These are phyloP conservation scores for Oenanthe oenanthe DNA, from an alignment of 2,113 vertebrate genomes.

Conservation along the genomic window DNA sequence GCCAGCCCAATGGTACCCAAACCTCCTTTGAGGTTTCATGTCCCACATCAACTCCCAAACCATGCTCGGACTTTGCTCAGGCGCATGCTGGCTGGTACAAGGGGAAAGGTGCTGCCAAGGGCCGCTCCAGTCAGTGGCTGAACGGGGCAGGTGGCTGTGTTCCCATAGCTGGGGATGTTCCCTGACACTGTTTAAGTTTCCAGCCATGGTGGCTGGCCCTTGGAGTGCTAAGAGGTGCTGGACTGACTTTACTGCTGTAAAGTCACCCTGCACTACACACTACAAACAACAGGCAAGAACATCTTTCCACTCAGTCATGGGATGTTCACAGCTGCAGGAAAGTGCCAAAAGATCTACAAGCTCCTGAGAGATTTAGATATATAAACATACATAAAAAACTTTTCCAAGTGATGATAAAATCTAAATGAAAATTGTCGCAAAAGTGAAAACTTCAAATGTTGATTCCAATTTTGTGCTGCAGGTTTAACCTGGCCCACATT, in stretches of 20 bases:
- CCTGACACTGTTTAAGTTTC: not conserved
- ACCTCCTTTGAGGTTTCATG: not conserved
- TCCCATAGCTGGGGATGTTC: not conserved
- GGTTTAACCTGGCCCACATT: not conserved
- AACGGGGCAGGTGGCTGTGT: not conserved
- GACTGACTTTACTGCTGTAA: not conserved
- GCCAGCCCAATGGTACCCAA: not conserved
- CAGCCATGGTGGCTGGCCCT: not conserved
- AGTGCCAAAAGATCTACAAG: not conserved
- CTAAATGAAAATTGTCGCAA: not conserved
- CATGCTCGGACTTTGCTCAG: not conserved
- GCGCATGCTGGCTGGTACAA: not conserved
- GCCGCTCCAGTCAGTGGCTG: not conserved
- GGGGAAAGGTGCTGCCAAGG: not conserved
- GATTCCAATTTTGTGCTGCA: not conserved
- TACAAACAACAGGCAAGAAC: not conserved
- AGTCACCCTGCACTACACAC: not conserved
- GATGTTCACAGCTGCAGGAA: not conserved
- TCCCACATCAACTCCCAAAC: not conserved
- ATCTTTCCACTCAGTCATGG: not conserved
- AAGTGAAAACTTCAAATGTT: not conserved
- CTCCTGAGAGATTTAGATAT: not conserved
- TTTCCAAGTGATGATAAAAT: not conserved
- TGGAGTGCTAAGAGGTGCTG: not conserved
- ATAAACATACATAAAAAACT: not conserved